These are phyloP conservation scores for Lepidochrysops patricia DNA, from an alignment of 2,888 invertebrate genomes.

Conservation along the genomic window DNA sequence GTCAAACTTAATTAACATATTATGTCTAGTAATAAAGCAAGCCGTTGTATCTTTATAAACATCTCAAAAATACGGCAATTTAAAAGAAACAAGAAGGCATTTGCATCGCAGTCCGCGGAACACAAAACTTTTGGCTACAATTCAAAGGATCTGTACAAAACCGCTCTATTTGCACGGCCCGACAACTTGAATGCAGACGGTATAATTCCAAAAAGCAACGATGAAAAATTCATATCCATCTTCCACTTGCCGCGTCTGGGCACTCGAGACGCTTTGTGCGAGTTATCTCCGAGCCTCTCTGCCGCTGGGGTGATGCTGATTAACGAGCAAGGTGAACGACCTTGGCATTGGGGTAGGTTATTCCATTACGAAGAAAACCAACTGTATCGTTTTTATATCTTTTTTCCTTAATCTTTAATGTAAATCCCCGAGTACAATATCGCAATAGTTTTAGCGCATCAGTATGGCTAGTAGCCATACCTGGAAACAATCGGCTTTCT, in stretches of 20 bases:
- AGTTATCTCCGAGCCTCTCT: slow-evolving; percentile 45
- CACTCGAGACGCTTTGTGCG: slow-evolving; percentile 48
- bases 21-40: neutral
- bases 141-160: neutral
- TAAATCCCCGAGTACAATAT: neutral
- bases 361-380: neutral
- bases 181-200: slow-evolving; percentile 15
- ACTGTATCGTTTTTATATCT: neutral
- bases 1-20: neutral
- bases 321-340: slow-evolving; percentile 36
- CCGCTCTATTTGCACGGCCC: neutral
- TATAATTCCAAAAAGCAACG: slow-evolving; percentile 34
- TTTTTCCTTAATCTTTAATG: neutral
- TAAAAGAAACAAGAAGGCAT: neutral
- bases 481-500: neutral
- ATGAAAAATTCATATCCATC: slow-evolving; percentile 42
- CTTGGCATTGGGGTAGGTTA: slow-evolving; percentile 34
- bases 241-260: slow-evolving; percentile 38
- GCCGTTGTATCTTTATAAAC: neutral
- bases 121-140: neutral
- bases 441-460: no score
- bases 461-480: no score
- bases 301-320: slow-evolving; percentile 33
- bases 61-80: neutral
- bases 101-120: neutral